Base-by-base conservation (phyloP, 1,140 invertebrate species). In the Halesus radiatus region DNA sequence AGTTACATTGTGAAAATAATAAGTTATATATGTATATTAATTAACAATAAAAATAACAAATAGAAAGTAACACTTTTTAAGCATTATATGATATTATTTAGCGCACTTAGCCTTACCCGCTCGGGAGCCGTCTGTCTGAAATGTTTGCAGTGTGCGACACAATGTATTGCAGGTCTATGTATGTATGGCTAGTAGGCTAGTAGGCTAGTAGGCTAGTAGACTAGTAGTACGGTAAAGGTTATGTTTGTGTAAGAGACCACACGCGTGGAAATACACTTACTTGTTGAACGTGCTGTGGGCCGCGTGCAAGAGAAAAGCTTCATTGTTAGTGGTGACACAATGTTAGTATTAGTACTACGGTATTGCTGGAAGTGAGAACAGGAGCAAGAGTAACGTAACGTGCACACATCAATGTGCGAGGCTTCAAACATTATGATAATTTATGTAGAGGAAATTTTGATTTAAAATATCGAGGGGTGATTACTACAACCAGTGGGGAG, bases 201-300 rank as follows among this genome's bases (percentile, higher is more conserved):
- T 32, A 5, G 7, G 7, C 32, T 32, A 32, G 32, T 32, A 32
- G 32, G 7, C 37, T 45, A 45, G 37, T 45, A 5, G 10, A 45
- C 37, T 45, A 45, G 37, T 45, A 45, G 37, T 45, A 45, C 37
- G 13, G 37, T 45, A 45, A 1, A 45, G 37, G 37, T 13, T 45
- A 45, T 45, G 37, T 45, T 45, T 60, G 56, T 60, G 56, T 60
- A 60, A 60, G 50, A 68, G 15, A n/a, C 29, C 73, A 58, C 53
- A 76, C 72, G 66, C 66, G 56, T 54, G 32, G 45, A 70, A 68
- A 56, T 77, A 84, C 86, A 91, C 90, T 91, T 91, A 92, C 91
- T 91, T 91, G 90, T 87, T 90, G 90, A 77, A 91, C 88, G 88
- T 88, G 87, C 86, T 88, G 86, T 82, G 85, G 84, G 88, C 88